A percentile compares a stretch with the other conserved stretches of the same genome.
Evolutionary conservation across 2,888 invertebrate genomes (phyloP).

Genomic region (Pteria penguin): DNA sequence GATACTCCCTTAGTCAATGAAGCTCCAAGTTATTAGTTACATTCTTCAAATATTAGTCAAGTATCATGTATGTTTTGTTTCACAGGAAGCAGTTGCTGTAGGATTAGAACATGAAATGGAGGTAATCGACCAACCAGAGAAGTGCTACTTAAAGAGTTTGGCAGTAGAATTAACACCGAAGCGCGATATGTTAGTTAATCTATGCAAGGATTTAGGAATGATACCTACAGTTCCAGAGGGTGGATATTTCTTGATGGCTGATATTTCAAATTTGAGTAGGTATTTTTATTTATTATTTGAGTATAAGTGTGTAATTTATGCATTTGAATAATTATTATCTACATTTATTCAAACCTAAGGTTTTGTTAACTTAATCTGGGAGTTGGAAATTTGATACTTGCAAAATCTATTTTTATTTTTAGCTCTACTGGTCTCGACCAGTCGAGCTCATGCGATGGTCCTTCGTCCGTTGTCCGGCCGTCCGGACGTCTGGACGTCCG

Average conservation of each 20-base stretch:
- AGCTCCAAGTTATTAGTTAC: too few species aligned
- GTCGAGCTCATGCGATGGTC: neutral
- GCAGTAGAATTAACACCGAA: conserved; percentile 81
- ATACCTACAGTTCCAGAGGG: conserved; percentile 95
- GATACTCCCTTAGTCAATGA: too few species aligned
- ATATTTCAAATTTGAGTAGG: conserved; percentile 85
- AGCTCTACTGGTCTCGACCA: neutral
- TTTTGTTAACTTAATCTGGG: too few species aligned
- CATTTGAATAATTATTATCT: too few species aligned
- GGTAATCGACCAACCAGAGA: conserved; percentile 80
- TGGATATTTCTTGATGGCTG: conserved; percentile 98
- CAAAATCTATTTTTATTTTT: neutral
- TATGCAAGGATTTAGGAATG: conserved; percentile 88
- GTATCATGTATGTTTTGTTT: too few species aligned
- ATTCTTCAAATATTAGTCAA: too few species aligned
- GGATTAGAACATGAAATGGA: conserved; percentile 92
- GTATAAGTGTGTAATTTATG: too few species aligned
- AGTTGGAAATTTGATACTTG: too few species aligned
- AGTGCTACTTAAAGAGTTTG: conserved; percentile 55
- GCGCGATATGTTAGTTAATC: conserved; percentile 71
- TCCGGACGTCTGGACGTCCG: too few species aligned
- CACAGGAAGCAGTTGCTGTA: conserved; percentile 92
- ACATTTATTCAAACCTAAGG: too few species aligned
- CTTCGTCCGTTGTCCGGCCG: too few species aligned
- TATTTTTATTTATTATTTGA: neutral